phyloP scores from a whole-genome alignment of 2,113 vertebrate species.

The Halichoerus grypus region DNA sequence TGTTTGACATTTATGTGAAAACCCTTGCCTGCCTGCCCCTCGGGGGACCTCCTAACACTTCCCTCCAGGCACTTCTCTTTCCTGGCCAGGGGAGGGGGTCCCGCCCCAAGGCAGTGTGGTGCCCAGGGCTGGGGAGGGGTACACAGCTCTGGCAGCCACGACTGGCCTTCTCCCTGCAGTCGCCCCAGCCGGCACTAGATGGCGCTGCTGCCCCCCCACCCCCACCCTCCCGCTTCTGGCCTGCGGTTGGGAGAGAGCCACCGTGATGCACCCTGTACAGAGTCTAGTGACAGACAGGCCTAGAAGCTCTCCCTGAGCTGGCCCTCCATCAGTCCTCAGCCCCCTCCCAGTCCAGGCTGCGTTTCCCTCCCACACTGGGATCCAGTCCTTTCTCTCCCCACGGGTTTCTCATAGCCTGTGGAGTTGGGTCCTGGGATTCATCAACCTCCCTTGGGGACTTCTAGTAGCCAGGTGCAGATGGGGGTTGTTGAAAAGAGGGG shows the following conservation, averaged over 20 bases:
- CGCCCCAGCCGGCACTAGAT: neutral
- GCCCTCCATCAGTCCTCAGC: neutral
- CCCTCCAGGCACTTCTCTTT: neutral
- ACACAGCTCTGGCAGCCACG: too few species aligned
- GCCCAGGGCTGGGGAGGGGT: neutral
- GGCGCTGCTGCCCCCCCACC: neutral
- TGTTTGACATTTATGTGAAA: constrained; percentile 19
- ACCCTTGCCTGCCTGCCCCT: neutral
- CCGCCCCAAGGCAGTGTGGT: neutral
- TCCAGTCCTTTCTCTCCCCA: neutral
- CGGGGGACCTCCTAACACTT: neutral
- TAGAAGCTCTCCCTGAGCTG: neutral
- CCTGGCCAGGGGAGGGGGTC: neutral
- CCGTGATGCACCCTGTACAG: too few species aligned
- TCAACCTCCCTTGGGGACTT: neutral
- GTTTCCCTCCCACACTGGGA: neutral
- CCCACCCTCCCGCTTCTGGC: neutral
- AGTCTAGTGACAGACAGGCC: neutral
- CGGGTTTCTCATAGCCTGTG: neutral
- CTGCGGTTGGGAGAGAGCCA: accelerated
- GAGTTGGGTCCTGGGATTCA: neutral
- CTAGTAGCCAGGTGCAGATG: neutral
- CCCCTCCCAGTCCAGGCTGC: too few species aligned
- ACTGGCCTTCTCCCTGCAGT: neutral
- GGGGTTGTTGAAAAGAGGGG: neutral